Percentiles rank a stretch among this genome's conserved stretches.
Evolutionary conservation across 2,888 invertebrate species (phyloP).

Genomic region (Eumerus sabulonum): DNA sequence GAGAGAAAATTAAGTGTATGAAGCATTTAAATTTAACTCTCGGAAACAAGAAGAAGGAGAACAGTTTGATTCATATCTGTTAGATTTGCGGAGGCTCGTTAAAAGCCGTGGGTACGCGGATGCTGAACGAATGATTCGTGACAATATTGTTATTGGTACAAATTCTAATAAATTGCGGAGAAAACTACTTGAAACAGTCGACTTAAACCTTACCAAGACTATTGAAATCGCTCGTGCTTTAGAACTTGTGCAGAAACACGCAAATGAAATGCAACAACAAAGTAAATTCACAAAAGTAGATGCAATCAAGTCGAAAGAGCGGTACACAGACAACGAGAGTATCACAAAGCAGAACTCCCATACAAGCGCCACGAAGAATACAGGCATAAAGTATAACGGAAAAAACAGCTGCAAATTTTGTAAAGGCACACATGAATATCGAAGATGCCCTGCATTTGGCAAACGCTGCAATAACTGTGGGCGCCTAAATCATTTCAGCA

Average conservation of each 20-base stretch:
- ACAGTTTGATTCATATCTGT: constrained; percentile 65
- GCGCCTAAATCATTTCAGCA: no score
- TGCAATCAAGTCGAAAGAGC: constrained; percentile 1
- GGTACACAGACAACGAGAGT: no score
- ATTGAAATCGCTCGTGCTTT: constrained; percentile 32
- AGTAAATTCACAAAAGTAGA: constrained; percentile 10
- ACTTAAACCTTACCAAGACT: constrained; percentile 26
- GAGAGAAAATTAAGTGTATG: constrained; percentile 50
- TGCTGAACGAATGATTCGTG: constrained; percentile 51
- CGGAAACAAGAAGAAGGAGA: constrained; percentile 55
- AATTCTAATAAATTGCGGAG: constrained; percentile 45
- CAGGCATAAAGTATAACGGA: no score
- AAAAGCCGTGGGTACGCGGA: constrained; percentile 50
- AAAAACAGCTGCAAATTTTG: constrained; percentile 38
- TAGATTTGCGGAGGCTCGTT: no score
- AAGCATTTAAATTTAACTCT: constrained; percentile 24
- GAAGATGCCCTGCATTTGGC: constrained; percentile 47
- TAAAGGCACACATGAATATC: constrained; percentile 42
- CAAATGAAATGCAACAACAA: constrained; percentile 52
- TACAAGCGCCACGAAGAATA: no score
- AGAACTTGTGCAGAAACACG: constrained; percentile 47
- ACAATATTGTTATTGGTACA: constrained; percentile 60
- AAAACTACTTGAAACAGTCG: constrained; percentile 37
- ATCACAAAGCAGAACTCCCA: no score
- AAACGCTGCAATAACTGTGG: no score